A percentile compares a stretch with the other conserved stretches of the same genome.
Evolutionary conservation across 2,888 invertebrate species (phyloP).

Genomic region (Diarsia dahlii): DNA sequence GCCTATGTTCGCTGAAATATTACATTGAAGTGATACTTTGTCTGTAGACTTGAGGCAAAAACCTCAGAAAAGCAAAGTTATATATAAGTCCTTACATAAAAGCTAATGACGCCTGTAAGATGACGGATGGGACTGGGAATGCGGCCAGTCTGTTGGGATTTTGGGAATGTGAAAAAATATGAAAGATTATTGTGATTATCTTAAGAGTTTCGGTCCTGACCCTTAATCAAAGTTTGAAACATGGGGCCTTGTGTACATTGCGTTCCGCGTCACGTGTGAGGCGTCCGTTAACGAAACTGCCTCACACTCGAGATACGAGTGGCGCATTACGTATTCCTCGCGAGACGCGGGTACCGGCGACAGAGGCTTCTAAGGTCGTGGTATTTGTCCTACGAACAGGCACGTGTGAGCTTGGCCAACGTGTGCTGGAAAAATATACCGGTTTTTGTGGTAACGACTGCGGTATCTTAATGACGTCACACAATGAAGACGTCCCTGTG

Average conservation of each 20-base stretch:
- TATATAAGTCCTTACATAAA: constrained; percentile 49
- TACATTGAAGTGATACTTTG: constrained; percentile 43
- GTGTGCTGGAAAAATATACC: constrained; percentile 45
- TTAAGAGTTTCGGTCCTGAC: constrained; percentile 46
- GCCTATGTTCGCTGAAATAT: constrained; percentile 36
- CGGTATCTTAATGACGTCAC: constrained; percentile 45
- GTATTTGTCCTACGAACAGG: constrained; percentile 62
- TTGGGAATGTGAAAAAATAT: constrained; percentile 38
- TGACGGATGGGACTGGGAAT: constrained; percentile 45
- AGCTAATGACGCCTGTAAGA: constrained; percentile 56
- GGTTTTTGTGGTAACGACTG: constrained; percentile 41
- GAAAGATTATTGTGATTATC: constrained; percentile 54
- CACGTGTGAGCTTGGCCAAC: constrained; percentile 59
- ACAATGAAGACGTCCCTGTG: constrained; percentile 33
- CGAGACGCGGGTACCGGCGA: constrained; percentile 52
- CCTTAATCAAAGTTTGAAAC: constrained; percentile 53
- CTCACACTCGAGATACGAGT: constrained; percentile 58
- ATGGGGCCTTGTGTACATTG: constrained; percentile 53
- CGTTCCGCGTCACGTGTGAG: constrained; percentile 65
- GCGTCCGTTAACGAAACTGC: constrained; percentile 68
- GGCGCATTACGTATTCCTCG: constrained; percentile 65
- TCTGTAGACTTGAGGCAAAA: constrained; percentile 35
- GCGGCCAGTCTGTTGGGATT: constrained; percentile 20
- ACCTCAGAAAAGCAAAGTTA: constrained; percentile 49
- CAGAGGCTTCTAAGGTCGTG: constrained; percentile 59